Conservation (phyloP, 2,888 invertebrate species). For the Xestia rhomboidea region DNA sequence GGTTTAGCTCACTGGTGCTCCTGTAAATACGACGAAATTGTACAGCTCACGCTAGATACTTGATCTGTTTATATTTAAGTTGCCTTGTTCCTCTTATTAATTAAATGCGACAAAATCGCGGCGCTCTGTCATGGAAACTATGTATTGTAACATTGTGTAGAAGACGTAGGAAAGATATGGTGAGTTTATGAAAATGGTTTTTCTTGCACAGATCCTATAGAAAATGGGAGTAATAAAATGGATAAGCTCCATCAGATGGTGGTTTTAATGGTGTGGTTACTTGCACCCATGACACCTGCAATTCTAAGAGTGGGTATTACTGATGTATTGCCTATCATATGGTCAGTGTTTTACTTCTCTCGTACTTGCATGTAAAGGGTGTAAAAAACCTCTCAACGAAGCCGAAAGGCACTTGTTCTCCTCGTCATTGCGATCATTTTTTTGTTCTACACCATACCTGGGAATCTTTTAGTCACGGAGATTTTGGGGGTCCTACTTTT, state of each 20-base stretch:
- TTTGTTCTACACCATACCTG: too few species aligned
- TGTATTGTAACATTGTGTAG: constrained; percentile 21
- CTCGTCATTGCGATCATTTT: too few species aligned
- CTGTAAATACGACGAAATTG: constrained; percentile 80
- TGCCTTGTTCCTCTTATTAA: constrained; percentile 76
- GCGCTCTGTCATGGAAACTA: constrained; percentile 51
- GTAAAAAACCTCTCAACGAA: too few species aligned
- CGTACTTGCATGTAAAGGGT: too few species aligned
- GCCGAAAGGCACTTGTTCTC: too few species aligned
- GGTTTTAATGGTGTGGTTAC: background rate
- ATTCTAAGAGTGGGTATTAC: background rate
- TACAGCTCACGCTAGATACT: constrained; percentile 78
- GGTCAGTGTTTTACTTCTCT: background rate
- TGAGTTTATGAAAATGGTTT: background rate
- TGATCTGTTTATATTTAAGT: constrained; percentile 81
- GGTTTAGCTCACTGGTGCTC: constrained; percentile 70
- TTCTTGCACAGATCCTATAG: background rate
- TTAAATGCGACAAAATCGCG: constrained; percentile 72
- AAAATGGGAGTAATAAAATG: background rate
- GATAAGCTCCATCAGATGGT: too few species aligned
- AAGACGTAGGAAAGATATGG: background rate
- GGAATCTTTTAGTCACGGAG: too few species aligned
- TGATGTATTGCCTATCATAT: background rate
- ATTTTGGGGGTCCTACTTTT: too few species aligned
- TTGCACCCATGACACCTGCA: background rate